Conservation (phyloP, 2,888 invertebrate species). For the Nymphalis c-album region DNA sequence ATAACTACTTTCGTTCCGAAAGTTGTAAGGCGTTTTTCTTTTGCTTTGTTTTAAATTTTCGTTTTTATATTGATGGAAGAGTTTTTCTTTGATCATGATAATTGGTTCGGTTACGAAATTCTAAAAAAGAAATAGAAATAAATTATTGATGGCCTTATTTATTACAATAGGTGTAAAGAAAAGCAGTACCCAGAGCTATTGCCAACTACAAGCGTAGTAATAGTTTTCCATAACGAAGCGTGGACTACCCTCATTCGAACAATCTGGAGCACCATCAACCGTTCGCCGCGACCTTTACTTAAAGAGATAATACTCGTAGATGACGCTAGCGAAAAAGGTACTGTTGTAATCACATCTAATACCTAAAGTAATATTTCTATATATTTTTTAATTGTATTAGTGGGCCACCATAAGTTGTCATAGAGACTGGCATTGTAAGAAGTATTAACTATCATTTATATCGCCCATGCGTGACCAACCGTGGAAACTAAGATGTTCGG, state of each 20-base stretch:
- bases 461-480: too few species aligned
- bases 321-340: conserved; percentile 97
- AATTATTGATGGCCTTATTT: neutral
- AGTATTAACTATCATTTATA: too few species aligned
- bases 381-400: neutral
- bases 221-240: conserved; percentile 99
- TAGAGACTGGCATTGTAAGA: too few species aligned
- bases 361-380: neutral
- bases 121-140: neutral
- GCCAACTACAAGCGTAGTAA: conserved; percentile 97
- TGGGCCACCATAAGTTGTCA: too few species aligned
- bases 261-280: conserved; percentile 97
- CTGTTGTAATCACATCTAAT: neutral
- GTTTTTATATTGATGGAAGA: too few species aligned
- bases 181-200: conserved; percentile 89
- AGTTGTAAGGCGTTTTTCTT: too few species aligned
- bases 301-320: conserved; percentile 98
- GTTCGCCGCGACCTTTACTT: conserved; percentile 93
- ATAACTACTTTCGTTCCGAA: too few species aligned
- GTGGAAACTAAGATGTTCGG: too few species aligned
- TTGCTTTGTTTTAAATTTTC: too few species aligned
- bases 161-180: conserved; percentile 85
- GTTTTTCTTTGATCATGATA: too few species aligned
- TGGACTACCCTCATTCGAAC: conserved; percentile 98
- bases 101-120: too few species aligned